Percentiles rank a stretch among this genome's conserved stretches.
Conservation (phyloP, 2,888 invertebrate species). For the Cerastoderma edule region DNA sequence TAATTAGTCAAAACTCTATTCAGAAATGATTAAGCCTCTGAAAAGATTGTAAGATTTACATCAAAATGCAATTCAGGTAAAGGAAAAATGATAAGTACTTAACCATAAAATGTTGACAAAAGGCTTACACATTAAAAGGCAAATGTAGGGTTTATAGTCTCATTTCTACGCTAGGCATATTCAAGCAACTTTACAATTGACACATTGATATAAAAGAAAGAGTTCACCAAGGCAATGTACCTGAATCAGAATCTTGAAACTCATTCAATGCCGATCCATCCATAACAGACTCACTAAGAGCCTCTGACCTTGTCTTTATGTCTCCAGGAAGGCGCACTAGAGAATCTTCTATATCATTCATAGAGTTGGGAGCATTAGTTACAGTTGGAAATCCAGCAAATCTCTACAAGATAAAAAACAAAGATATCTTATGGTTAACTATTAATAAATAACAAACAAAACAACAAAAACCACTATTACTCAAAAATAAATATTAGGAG, state of each 20-base stretch:
- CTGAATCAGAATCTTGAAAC: slow-evolving; percentile 69
- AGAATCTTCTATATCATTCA: slow-evolving; percentile 37
- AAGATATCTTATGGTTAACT: too few species aligned
- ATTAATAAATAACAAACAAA: too few species aligned
- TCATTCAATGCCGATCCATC: slow-evolving; percentile 78
- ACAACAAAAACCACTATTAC: too few species aligned
- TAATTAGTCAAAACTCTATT: too few species aligned
- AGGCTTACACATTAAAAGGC: too few species aligned
- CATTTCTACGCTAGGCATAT: not conserved
- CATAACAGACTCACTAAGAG: slow-evolving; percentile 79
- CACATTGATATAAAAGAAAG: not conserved
- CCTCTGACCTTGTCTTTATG: slow-evolving; percentile 72
- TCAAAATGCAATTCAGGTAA: too few species aligned
- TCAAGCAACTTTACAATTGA: not conserved
- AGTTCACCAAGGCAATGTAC: slow-evolving; percentile 49
- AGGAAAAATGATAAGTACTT: too few species aligned
- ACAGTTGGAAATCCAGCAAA: slow-evolving; percentile 78
- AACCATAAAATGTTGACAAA: too few species aligned
- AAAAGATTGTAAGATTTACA: too few species aligned
- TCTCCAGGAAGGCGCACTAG: slow-evolving; percentile 67
- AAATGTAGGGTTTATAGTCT: not conserved
- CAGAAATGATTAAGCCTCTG: too few species aligned
- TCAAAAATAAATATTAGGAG: too few species aligned
- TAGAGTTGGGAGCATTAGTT: slow-evolving; percentile 70
- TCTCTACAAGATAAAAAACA: slow-evolving; percentile 64